These are phyloP conservation scores for Tetraneura akinire DNA, from an alignment of 1,140 invertebrate genomes.

Conservation along the genomic window DNA sequence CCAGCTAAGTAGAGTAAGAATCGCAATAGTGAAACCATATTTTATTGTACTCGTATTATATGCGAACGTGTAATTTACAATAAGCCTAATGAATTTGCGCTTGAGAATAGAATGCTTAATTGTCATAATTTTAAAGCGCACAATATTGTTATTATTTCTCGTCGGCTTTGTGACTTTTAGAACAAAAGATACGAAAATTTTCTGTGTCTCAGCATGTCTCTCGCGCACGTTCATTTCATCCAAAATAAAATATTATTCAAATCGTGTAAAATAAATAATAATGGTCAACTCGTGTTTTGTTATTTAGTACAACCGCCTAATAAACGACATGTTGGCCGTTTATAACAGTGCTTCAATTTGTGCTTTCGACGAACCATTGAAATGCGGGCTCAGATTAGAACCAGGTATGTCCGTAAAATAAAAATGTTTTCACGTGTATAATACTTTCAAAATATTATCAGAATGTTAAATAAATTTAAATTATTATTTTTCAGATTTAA, in stretches of 20 bases:
- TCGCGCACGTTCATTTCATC: background rate
- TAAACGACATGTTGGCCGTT: constrained; percentile 84
- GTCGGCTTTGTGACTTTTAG: background rate
- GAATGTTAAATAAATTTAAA: background rate
- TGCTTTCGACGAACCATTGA: constrained; percentile 77
- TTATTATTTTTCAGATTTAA: constrained; percentile 59
- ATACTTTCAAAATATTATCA: background rate
- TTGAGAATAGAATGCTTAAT: background rate
- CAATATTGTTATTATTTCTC: background rate
- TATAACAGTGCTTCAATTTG: constrained; percentile 86
- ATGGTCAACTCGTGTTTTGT: background rate
- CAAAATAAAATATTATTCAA: background rate
- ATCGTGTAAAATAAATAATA: background rate
- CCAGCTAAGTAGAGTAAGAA: constrained; percentile 77
- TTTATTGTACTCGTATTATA: background rate
- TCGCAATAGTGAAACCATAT: background rate
- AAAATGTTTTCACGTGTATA: constrained; percentile 26
- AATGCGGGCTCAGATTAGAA: constrained; percentile 78
- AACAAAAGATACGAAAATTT: background rate
- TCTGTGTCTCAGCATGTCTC: too few species aligned
- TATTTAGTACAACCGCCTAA: constrained; percentile 76
- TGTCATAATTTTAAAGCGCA: background rate
- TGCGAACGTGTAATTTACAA: background rate
- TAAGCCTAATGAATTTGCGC: background rate
- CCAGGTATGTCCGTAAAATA: too few species aligned